Conservation (phyloP, 2,888 invertebrate species). For the Eretmocerus hayati region DNA sequence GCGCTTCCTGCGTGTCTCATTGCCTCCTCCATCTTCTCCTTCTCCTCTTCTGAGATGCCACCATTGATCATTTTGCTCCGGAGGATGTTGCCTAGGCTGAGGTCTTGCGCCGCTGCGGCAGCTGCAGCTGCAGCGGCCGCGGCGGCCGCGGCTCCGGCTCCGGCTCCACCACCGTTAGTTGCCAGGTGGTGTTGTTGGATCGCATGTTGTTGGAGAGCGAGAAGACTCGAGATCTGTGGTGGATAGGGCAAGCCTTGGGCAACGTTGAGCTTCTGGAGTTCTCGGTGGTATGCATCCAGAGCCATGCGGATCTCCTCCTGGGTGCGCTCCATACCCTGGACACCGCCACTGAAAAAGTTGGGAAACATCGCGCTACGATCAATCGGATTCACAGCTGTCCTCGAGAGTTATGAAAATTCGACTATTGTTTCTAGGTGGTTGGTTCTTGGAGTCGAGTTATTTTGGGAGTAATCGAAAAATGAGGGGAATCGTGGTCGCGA, state of each 20-base stretch:
- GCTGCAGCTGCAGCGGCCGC: conserved; percentile 46
- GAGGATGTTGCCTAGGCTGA: conserved; percentile 68
- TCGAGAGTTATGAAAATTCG: too few relatives aligned
- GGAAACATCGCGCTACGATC: conserved; percentile 63
- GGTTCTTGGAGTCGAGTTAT: too few relatives aligned
- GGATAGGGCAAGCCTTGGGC: conserved; percentile 57
- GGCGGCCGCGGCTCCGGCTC: conserved; percentile 44
- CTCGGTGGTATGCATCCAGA: conserved; percentile 86
- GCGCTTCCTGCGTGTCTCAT: conserved; percentile 74
- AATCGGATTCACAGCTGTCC: conserved; percentile 48
- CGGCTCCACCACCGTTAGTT: conserved; percentile 43
- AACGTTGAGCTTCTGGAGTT: conserved; percentile 80
- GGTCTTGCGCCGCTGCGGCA: conserved; percentile 64
- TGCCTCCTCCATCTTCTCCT: conserved; percentile 63
- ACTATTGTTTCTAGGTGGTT: too few relatives aligned
- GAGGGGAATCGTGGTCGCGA: too few relatives aligned
- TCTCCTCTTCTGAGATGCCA: conserved; percentile 63
- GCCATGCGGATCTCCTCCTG: conserved; percentile 86
- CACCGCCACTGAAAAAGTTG: conserved; percentile 69
- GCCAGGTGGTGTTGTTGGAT: conserved; percentile 48
- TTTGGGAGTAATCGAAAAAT: too few relatives aligned
- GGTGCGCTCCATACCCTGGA: conserved; percentile 49
- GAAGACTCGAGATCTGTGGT: conserved; percentile 51
- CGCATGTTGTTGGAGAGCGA: conserved; percentile 73
- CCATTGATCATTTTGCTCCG: conserved; percentile 55